A percentile compares a stretch with the other conserved stretches of the same genome.
phyloP scores from a whole-genome alignment of 2,797 vertebrate genomes.

The Catamblyrhynchus diadema region DNA sequence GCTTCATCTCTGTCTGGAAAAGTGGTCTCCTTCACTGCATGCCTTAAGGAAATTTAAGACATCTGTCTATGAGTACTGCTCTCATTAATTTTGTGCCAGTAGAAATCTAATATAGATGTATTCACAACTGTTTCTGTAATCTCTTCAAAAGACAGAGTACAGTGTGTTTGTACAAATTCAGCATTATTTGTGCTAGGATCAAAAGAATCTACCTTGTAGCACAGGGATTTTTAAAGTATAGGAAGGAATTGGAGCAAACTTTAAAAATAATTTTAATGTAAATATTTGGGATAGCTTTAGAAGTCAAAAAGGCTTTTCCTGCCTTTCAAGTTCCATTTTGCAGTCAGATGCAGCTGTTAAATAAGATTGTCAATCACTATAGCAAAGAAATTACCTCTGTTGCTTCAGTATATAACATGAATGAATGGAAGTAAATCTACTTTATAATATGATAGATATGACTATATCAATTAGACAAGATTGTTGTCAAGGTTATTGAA shows the following conservation, averaged over 20 bases:
- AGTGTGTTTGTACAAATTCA: neutral
- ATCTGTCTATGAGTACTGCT: neutral
- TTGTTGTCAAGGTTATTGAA: neutral
- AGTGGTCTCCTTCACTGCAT: neutral
- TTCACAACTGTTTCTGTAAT: neutral
- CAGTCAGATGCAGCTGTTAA: neutral
- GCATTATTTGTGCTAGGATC: neutral
- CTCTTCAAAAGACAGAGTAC: neutral
- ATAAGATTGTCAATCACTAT: neutral
- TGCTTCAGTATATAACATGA: neutral
- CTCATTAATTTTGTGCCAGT: constrained; percentile 15
- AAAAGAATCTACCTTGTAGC: neutral
- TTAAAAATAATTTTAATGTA: neutral
- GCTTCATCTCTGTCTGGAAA: neutral
- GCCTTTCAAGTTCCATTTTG: neutral
- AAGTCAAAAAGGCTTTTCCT: neutral
- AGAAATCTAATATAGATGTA: neutral
- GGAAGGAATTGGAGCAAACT: neutral
- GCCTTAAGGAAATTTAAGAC: constrained; percentile 35
- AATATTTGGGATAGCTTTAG: neutral
- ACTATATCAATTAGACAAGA: neutral
- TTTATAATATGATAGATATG: neutral
- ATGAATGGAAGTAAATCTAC: neutral
- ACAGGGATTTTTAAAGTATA: neutral
- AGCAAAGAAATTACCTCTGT: neutral